Percentiles rank a stretch among this genome's conserved stretches.
Evolutionary conservation across 1,140 invertebrate genomes (phyloP).

Genomic region (Wasmannia auropunctata): DNA sequence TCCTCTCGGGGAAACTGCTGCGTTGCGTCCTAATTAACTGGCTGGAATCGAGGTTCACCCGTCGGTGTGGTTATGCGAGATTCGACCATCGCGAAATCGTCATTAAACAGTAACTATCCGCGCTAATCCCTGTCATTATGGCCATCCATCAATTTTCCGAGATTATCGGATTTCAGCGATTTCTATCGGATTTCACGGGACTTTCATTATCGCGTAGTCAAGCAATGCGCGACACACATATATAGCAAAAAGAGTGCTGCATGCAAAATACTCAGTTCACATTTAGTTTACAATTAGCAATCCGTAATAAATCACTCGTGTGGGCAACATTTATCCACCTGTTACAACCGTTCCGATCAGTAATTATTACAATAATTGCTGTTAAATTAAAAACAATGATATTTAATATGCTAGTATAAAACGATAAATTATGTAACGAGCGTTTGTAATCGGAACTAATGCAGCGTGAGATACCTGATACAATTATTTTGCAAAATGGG

Average conservation of each 20-base stretch:
- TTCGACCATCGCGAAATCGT: slow-evolving; percentile 48
- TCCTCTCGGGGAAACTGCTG: slow-evolving; percentile 49
- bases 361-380: slow-evolving; percentile 18
- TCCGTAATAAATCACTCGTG: neutral
- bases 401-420: slow-evolving; percentile 16
- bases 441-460: slow-evolving; percentile 23
- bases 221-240: neutral
- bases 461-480: slow-evolving; percentile 11
- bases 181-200: slow-evolving; percentile 11
- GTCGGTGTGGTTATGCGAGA: slow-evolving; percentile 22
- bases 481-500: slow-evolving; percentile 46
- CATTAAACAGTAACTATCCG: slow-evolving; percentile 51
- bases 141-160: slow-evolving; percentile 52
- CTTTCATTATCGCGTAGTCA: slow-evolving; percentile 22
- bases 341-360: neutral
- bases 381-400: slow-evolving; percentile 39
- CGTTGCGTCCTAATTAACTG: slow-evolving; percentile 62
- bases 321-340: neutral
- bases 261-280: neutral
- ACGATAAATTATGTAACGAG: slow-evolving; percentile 42
- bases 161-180: slow-evolving; percentile 41
- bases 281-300: neutral
- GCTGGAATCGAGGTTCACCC: slow-evolving; percentile 52
- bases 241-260: neutral
- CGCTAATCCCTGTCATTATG: slow-evolving; percentile 51